Conservation (phyloP, 1,140 invertebrate species). For the Mya arenaria region DNA sequence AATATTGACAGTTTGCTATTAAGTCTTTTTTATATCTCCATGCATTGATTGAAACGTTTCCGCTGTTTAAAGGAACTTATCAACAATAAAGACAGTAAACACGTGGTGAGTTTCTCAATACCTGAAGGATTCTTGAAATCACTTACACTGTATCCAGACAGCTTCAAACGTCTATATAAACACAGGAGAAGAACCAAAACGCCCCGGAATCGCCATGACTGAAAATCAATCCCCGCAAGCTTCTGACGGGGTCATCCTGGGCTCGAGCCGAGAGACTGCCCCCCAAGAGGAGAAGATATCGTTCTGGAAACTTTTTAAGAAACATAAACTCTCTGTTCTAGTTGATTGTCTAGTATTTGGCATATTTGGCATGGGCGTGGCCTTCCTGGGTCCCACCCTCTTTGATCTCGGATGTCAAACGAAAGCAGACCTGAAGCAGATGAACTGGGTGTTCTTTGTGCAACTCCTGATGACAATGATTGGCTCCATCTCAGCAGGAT, state of each 20-base stretch:
- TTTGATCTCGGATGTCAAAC: slow-evolving; percentile 83
- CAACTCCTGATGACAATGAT: slow-evolving; percentile 82
- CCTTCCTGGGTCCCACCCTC: slow-evolving; percentile 82
- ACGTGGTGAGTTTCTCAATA: too few relatives aligned
- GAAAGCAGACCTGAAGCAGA: slow-evolving; percentile 79
- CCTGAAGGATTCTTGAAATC: too few relatives aligned
- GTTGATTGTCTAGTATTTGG: slow-evolving; percentile 82
- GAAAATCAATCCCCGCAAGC: not conserved
- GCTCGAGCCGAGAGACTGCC: not conserved
- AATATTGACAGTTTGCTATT: not conserved
- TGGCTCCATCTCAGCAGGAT: slow-evolving; percentile 82
- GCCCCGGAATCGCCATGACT: not conserved
- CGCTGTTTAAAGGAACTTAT: too few relatives aligned
- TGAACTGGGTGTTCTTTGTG: slow-evolving; percentile 83
- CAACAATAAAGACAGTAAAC: too few relatives aligned
- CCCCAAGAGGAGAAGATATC: slow-evolving; percentile 42
- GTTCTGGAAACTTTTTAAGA: slow-evolving; percentile 80
- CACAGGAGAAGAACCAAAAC: too few relatives aligned
- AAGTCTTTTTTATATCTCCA: not conserved
- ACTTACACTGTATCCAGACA: too few relatives aligned
- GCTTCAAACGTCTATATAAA: too few relatives aligned
- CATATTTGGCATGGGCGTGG: slow-evolving; percentile 83
- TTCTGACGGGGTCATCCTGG: slow-evolving; percentile 22
- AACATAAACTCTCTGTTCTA: slow-evolving; percentile 80
- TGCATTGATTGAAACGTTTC: not conserved